Conservation (phyloP, 1,140 invertebrate species). For the Euwallacea fornicatus region DNA sequence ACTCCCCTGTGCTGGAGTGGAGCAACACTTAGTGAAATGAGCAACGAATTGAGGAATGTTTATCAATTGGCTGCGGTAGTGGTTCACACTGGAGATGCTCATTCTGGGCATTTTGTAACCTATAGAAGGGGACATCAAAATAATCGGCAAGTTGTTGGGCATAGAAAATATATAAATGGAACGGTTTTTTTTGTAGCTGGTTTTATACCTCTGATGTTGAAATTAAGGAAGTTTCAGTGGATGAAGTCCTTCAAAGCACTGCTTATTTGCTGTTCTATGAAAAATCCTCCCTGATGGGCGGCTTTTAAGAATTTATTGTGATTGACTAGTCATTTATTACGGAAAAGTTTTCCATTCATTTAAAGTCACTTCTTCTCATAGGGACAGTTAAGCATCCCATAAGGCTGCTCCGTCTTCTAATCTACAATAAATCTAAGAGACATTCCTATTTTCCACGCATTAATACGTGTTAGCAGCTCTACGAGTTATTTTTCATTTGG, state of each 20-base stretch:
- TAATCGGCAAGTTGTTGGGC: slow-evolving; percentile 44
- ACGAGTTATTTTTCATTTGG: too few relatives aligned
- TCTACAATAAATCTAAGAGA: too few relatives aligned
- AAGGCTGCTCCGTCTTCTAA: too few relatives aligned
- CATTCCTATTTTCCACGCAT: too few relatives aligned
- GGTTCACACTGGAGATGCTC: slow-evolving; percentile 84
- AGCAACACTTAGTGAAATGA: slow-evolving; percentile 46
- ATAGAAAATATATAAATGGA: not conserved
- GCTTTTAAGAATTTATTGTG: not conserved
- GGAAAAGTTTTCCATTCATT: too few relatives aligned
- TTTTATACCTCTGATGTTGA: slow-evolving; percentile 69
- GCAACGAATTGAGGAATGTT: slow-evolving; percentile 53
- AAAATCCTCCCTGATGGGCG: slow-evolving; percentile 52
- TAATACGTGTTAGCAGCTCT: too few relatives aligned
- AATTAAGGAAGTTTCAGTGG: slow-evolving; percentile 66
- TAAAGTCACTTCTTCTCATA: too few relatives aligned
- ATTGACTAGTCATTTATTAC: too few relatives aligned
- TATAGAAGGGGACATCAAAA: slow-evolving; percentile 73
- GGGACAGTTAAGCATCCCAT: too few relatives aligned
- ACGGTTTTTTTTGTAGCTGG: slow-evolving; percentile 56
- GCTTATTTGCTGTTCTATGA: slow-evolving; percentile 71
- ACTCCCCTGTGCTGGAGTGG: slow-evolving; percentile 48
- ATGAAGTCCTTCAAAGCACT: slow-evolving; percentile 65
- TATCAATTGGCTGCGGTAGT: slow-evolving; percentile 83
- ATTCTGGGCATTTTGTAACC: slow-evolving; percentile 90